Conservation (phyloP, 2,888 invertebrate genomes). For the Clostera curtula region DNA sequence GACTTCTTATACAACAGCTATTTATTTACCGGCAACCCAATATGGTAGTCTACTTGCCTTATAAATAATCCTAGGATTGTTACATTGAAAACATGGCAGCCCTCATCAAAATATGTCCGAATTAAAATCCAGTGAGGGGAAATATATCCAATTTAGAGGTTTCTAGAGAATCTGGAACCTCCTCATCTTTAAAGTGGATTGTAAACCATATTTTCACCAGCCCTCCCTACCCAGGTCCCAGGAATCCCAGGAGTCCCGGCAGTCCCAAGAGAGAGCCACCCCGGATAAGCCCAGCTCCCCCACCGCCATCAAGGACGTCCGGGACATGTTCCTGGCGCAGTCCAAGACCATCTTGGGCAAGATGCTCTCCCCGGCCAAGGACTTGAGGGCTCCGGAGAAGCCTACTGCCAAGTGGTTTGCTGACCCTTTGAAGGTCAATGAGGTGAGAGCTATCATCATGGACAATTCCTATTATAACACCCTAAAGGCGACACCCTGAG, state of each 20-base stretch:
- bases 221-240: conserved; percentile 22
- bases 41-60: too few species aligned
- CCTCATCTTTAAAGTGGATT: too few species aligned
- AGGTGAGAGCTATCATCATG: conserved; percentile 27
- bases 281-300: conserved; percentile 29
- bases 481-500: too few species aligned
- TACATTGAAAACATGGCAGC: too few species aligned
- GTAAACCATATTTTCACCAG: neutral
- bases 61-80: too few species aligned
- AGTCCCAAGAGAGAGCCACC: conserved; percentile 33
- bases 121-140: too few species aligned
- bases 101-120: too few species aligned
- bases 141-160: too few species aligned
- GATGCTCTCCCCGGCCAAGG: conserved; percentile 84
- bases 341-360: conserved; percentile 84
- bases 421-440: conserved; percentile 29
- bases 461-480: too few species aligned
- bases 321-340: conserved; percentile 59
- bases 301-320: conserved; percentile 78
- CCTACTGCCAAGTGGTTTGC: conserved; percentile 52
- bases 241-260: conserved; percentile 38
- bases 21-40: too few species aligned
- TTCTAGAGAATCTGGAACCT: too few species aligned
- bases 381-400: conserved; percentile 34
- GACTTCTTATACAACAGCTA: too few species aligned